Evolutionary conservation across 2,113 vertebrate species (phyloP), one percentile per base, ranked within the genome.

Genomic region (Tragelaphus buxtoni): DNA sequence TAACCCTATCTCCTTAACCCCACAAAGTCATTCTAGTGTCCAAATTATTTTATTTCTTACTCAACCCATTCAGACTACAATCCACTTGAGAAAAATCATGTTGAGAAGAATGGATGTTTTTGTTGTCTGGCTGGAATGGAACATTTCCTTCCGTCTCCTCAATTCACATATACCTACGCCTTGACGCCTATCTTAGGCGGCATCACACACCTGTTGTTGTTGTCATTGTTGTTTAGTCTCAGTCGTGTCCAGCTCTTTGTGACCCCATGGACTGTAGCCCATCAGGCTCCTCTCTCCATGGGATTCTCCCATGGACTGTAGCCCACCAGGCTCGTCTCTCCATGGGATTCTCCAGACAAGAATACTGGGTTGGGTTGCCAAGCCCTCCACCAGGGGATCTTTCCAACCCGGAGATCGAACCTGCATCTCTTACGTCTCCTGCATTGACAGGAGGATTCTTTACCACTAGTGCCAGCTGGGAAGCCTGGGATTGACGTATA

Each of bases 11-110:
- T 56, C 32, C 51, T 39, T 65, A 79, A 61, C 7, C 11, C 7
- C 76, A 2, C 9, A 55, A 92, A 63, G 81, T 90, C 85, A 81
- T 28, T 49, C 28, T 81, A 35, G 39, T 22, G 82, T 65, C 35
- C 61, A 80, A 49, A 63, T 86, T n/a, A 58, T 85, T 69, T 91
- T 84, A 63, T 88, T 92, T 87, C 85, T 65, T 83, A 28, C 4
- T 55, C 24, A 74, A 79, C 1, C 39, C 80, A 65, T 22, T 76
- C 42, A 93, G 22, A 61, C 39, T 63, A 10, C 11, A 77, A 76
- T 47, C 5, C 32, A 79, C n/a, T 47, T 80, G 74, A 86, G 14
- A 83, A 47, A 47, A 92, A 24, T 10, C 14, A 0, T 9, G 12
- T 74, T 60, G 39, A 24, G 83, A n/a, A 58, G 30, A 88, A 56